Base-by-base conservation (phyloP, 2,797 vertebrate genomes). In the Trachops cirrhosus region DNA sequence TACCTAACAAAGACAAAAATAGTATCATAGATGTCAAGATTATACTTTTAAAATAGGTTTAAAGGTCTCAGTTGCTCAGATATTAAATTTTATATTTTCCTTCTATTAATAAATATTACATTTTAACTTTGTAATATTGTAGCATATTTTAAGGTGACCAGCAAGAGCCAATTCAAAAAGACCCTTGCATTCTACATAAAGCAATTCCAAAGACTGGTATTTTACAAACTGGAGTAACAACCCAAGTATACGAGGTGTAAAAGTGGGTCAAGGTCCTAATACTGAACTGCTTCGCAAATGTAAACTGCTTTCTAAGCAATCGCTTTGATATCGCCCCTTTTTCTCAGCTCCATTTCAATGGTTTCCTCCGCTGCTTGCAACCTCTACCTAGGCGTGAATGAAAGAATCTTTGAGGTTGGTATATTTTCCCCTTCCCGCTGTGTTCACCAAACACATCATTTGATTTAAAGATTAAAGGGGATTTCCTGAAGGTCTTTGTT, bases 81-180 rank as follows among this genome's bases (percentile, higher is more conserved):
- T 95, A 97, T 97, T 97, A 97, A 83, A 94, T 98, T 98, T 97
- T 96, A 80, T 87, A 93, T 97, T 89, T 97, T 96, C 54, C 95
- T 97, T 97, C 97, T 96, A 96, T 96, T 97, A 97, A 95, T 78
- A 95, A 74, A 91, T 89, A 95, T 50, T 91, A 88, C 0, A 1
- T 95, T 86, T 92, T 87, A 97, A 97, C 87, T 97, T 96, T 24
- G 5, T 64, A 96, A 84, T 84, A 91, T 85, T 64, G 48, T 73
- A 54, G 70, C 79, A 75, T 83, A 95, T 74, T 67, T n/a, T 50
- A 50, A 74, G 46, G 75, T n/a, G 64, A 94, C 78, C 12, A 34
- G 73, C 67, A 98, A 95, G 97, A 96, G 67, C 96, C 50, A 96
- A 97, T 97, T 95, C 79, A 54, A 93, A 88, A 98, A 97, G 88